Base-by-base conservation (phyloP, 92 coral and sea anemone genomes). In the Porites lobata region DNA sequence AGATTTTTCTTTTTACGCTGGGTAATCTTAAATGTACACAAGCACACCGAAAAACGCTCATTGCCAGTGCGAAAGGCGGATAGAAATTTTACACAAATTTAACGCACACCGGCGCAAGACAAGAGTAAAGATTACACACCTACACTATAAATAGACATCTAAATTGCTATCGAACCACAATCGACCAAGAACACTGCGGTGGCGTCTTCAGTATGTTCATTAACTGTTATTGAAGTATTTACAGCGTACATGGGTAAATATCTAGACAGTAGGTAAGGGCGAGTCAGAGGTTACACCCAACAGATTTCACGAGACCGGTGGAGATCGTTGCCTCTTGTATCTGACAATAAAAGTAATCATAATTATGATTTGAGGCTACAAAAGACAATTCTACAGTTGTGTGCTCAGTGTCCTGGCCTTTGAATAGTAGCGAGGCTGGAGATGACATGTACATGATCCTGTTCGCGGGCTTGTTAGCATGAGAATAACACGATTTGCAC, bases 281-380 rank as follows among this genome's bases (percentile, higher is more conserved):
- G 22, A 29, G 76, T 92, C 93, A 92, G 80, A 92, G 88, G 65
- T 86, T 86, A 14, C 93, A 89, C 20, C 93, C 93, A 32, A 89
- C 85, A 57, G 94, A 88, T 66, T 86, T 93, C 59, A 96, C 99
- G 8, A 96, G 96, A 50, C 99, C 97, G 22, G 98, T 86, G 6
- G 99, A 96, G 29, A 96, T 52, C 11, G 98, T 92, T n/a, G 96
- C 98, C 75, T 95, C 98, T 71, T 96, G 98, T 26, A 96, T 95
- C 98, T 96, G 65, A 13, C 51, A 19, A 21, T n/a, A 69, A 26
- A 65, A 14, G 7, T 5, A 9, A 9, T 8, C 47, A 7, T 43
- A 7, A 1, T 14, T 67, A 7, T 10, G 61, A 9, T 15, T 9
- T 21, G 15, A 38, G 47, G 47, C 47, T 38, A 38, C 47, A 38